Evolutionary conservation across 2,888 invertebrate species (phyloP).

Genomic region (Zonitis immaculata): DNA sequence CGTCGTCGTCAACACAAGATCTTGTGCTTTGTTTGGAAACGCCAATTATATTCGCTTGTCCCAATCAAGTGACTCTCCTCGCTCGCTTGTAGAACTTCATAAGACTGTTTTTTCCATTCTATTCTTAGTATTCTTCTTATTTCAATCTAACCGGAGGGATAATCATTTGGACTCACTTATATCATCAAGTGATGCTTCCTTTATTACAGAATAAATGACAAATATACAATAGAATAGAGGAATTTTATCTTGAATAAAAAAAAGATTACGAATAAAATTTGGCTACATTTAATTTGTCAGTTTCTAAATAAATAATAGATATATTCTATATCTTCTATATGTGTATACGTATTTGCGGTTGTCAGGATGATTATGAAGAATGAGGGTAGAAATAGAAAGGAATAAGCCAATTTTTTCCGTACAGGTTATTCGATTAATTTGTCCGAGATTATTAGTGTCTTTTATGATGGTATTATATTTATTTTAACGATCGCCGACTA

Average conservation of each 20-base stretch:
- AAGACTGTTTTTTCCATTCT: conserved; percentile 5
- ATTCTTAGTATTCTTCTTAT: conserved; percentile 12
- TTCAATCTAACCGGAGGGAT: conserved; percentile 5
- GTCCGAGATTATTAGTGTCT: conserved; percentile 38
- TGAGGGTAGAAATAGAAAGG: conserved; percentile 8
- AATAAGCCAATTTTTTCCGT: conserved; percentile 32
- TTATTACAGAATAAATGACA: background rate
- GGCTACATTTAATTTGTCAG: too few species aligned
- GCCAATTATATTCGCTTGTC: conserved; percentile 16
- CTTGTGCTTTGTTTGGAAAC: conserved; percentile 7
- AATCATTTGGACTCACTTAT: background rate
- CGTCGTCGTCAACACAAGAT: conserved; percentile 13
- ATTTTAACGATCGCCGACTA: conserved; percentile 19
- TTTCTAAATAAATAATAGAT: too few species aligned
- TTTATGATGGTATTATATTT: conserved; percentile 32
- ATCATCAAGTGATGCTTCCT: background rate
- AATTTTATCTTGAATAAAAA: too few species aligned
- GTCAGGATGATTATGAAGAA: conserved; percentile 3
- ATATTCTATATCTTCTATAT: too few species aligned
- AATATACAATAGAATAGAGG: too few species aligned
- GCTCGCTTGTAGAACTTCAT: conserved; percentile 8
- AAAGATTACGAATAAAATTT: too few species aligned
- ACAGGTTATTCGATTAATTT: conserved; percentile 40
- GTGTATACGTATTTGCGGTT: background rate
- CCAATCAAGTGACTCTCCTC: conserved; percentile 11